Evolutionary conservation across 2,113 vertebrate species (phyloP).

Genomic region (Pedionomus torquatus): DNA sequence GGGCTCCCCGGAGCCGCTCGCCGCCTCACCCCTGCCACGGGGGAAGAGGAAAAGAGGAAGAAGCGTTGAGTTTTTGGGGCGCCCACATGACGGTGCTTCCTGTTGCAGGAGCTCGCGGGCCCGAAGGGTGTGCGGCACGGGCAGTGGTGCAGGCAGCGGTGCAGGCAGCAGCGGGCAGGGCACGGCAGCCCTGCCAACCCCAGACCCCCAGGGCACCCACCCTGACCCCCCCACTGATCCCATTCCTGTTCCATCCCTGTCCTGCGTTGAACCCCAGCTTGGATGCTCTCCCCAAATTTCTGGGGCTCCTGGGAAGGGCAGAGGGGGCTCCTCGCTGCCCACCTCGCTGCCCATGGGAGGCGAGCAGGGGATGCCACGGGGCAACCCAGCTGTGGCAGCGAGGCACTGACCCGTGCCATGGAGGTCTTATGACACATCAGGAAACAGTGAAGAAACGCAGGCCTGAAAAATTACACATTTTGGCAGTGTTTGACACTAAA

Average conservation of each 20-base stretch:
- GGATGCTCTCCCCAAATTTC: not conserved
- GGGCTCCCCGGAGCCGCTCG: slow-evolving; percentile 31
- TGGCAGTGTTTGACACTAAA: not conserved
- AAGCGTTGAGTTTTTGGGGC: not conserved
- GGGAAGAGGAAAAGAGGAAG: slow-evolving; percentile 55
- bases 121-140: not conserved
- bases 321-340: not conserved
- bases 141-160: accelerated
- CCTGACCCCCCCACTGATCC: accelerated
- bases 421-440: not conserved
- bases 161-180: not conserved
- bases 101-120: not conserved
- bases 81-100: not conserved
- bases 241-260: accelerated
- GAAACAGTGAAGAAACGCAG: not conserved
- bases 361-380: accelerated
- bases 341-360: accelerated
- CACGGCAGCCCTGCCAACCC: not conserved
- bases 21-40: slow-evolving; percentile 43
- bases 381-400: not conserved
- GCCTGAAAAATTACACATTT: not conserved
- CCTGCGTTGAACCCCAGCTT: not conserved
- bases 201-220: not conserved
- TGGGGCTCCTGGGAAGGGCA: accelerated
- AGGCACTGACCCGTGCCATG: accelerated